A percentile compares a stretch with the other conserved stretches of the same genome.
Conservation (phyloP, 2,888 invertebrate species). For the Falcaria lacertinaria region DNA sequence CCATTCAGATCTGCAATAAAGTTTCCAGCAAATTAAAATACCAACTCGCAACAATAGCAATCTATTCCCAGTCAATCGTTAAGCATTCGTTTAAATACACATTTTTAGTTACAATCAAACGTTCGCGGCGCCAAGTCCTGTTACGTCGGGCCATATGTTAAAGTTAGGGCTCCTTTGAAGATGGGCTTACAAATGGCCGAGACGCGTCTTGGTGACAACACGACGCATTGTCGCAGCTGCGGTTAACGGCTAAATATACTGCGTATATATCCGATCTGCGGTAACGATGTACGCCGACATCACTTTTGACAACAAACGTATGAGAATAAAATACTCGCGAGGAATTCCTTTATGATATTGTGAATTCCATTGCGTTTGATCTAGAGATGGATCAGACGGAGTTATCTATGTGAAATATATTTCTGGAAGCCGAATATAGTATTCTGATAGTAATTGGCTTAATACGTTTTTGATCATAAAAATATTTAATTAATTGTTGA, state of each 20-base stretch:
- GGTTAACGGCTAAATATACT: conserved; percentile 32
- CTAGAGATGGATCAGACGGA: too few relatives aligned
- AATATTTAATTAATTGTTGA: too few relatives aligned
- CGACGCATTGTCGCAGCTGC: conserved; percentile 63
- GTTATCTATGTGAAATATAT: too few relatives aligned
- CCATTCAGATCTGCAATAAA: not conserved
- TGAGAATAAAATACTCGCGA: not conserved
- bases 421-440: too few relatives aligned
- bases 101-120: conserved; percentile 47
- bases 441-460: too few relatives aligned
- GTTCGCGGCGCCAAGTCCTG: conserved; percentile 40
- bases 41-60: conserved; percentile 19
- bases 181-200: conserved; percentile 61
- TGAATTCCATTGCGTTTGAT: too few relatives aligned
- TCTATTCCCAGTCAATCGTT: conserved; percentile 23
- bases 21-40: conserved; percentile 12
- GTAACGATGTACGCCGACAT: not conserved
- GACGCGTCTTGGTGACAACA: conserved; percentile 50
- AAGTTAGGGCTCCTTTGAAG: conserved; percentile 57
- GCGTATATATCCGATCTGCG: conserved; percentile 1
- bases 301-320: not conserved
- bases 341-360: not conserved
- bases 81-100: conserved; percentile 49
- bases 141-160: conserved; percentile 57
- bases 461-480: too few relatives aligned